phyloP scores from a whole-genome alignment of 1,140 invertebrate genomes.

The Carcinoscorpius rotundicauda region DNA sequence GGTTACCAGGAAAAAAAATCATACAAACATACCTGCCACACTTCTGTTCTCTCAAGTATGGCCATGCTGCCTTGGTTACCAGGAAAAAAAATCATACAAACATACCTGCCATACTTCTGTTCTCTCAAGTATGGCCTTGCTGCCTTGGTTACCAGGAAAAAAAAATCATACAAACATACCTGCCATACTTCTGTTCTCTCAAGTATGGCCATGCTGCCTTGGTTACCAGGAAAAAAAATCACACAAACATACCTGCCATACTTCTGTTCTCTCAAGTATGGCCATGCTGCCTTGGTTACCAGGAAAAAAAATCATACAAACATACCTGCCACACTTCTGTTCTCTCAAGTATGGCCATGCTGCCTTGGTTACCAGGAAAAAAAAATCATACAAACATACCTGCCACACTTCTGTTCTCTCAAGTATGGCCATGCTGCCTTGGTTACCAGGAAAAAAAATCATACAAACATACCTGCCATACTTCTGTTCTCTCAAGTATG shows the following conservation, averaged over 20 bases:
- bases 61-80: conserved; percentile 70
- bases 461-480: conserved; percentile 51
- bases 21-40: conserved; percentile 51
- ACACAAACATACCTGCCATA: conserved; percentile 50
- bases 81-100: no score
- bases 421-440: conserved; percentile 81
- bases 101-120: conserved; percentile 71
- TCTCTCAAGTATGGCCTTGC: conserved; percentile 91
- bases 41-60: conserved; percentile 82
- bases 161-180: conserved; percentile 24
- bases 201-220: conserved; percentile 81
- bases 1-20: not conserved
- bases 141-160: no score
- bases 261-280: conserved; percentile 82
- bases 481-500: conserved; percentile 82
- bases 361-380: no score
- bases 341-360: conserved; percentile 91
- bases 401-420: conserved; percentile 82
- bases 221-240: not conserved
- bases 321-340: conserved; percentile 71
- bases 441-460: not conserved
- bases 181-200: conserved; percentile 82
- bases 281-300: conserved; percentile 70
- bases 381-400: conserved; percentile 24
- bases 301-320: no score